phyloP scores from a whole-genome alignment of 2,113 vertebrate genomes.

The Columbina picui region DNA sequence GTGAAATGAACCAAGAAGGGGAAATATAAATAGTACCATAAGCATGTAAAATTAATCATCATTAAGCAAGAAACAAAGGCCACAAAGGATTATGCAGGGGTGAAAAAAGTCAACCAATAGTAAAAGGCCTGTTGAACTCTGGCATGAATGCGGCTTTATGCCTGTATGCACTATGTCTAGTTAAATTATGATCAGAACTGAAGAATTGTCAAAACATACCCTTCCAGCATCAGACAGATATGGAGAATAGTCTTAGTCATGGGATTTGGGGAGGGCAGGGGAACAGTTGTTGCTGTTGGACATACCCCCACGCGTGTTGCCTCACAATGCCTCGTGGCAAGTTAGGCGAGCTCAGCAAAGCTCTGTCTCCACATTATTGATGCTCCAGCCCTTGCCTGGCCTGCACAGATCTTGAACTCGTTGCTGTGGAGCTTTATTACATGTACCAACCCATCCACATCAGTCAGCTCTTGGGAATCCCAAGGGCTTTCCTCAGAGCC shows the following conservation, averaged over 20 bases:
- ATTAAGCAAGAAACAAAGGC: conserved; percentile 1
- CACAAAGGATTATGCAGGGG: background rate
- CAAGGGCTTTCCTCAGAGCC: background rate
- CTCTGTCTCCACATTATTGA: background rate
- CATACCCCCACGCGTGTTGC: background rate
- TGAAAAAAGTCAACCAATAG: background rate
- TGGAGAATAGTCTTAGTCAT: background rate
- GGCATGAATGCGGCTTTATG: background rate
- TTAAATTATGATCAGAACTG: conserved; percentile 18
- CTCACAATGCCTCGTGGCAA: background rate
- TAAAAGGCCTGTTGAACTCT: background rate
- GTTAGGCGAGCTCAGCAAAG: background rate
- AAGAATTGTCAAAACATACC: background rate
- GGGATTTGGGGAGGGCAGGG: background rate
- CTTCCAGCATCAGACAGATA: background rate
- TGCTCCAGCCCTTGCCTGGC: background rate
- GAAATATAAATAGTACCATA: conserved; percentile 12
- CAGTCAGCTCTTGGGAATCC: background rate
- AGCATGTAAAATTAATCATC: conserved; percentile 10
- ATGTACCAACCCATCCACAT: background rate
- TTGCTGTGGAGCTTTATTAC: background rate
- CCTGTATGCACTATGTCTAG: background rate
- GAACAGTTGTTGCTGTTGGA: background rate
- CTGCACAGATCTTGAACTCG: background rate
- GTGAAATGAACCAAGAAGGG: conserved; percentile 19